Evolutionary conservation across 2,888 invertebrate species (phyloP).

Genomic region (Melinaea marsaeus): DNA sequence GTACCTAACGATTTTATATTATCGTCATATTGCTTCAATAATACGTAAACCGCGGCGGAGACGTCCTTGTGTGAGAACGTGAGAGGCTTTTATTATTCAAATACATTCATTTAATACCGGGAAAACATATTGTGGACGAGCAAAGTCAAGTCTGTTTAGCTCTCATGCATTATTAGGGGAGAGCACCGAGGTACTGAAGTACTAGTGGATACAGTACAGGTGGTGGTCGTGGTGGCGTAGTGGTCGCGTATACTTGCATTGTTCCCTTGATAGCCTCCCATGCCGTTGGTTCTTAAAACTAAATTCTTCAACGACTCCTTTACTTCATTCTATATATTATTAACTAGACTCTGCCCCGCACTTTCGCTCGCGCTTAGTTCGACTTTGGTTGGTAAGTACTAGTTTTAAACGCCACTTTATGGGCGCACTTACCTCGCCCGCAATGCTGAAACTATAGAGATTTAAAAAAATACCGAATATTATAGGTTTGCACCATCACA

Average conservation of each 20-base stretch:
- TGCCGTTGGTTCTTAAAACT: no score
- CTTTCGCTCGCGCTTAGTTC: no score
- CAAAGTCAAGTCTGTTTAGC: conserved; percentile 9
- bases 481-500: no score
- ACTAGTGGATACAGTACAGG: conserved; percentile 5
- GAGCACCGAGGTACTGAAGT: conserved; percentile 15
- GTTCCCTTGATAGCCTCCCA: neutral
- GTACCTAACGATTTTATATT: no score
- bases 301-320: neutral
- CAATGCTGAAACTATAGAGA: no score
- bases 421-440: no score
- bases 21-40: no score
- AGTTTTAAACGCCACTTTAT: no score
- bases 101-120: conserved; percentile 14
- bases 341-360: no score
- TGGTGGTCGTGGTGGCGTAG: conserved; percentile 10
- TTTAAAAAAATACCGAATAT: no score
- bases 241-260: conserved; percentile 3
- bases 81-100: conserved; percentile 22
- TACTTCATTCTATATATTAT: conserved; percentile 1
- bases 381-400: no score
- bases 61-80: conserved; percentile 1
- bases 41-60: neutral
- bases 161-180: conserved; percentile 22
- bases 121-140: conserved; percentile 5